Percentiles rank a stretch among this genome's conserved stretches.
phyloP scores from a whole-genome alignment of 2,113 vertebrate genomes.

The Sitta europaea region DNA sequence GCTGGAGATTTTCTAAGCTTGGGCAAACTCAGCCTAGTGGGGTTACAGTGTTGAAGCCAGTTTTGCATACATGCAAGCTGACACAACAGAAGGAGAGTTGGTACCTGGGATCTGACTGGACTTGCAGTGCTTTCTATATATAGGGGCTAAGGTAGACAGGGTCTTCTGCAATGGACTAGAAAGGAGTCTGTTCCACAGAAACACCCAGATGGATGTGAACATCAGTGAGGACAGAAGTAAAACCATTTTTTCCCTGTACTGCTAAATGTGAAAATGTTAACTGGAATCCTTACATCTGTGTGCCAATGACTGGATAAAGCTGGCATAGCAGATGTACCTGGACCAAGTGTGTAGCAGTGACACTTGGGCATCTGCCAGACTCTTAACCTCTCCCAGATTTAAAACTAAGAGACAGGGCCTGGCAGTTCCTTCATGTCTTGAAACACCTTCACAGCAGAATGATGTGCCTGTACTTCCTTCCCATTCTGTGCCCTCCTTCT shows the following conservation, averaged over 20 bases:
- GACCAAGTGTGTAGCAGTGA: not conserved
- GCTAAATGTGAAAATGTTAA: not conserved
- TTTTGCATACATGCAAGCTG: not conserved
- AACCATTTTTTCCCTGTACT: not conserved
- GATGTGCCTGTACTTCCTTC: not conserved
- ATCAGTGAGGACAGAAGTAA: not conserved
- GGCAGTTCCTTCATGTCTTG: not conserved
- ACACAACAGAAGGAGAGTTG: not conserved
- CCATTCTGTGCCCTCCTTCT: not conserved
- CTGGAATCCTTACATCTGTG: rapidly evolving
- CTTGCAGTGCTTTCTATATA: rapidly evolving
- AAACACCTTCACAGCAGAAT: not conserved
- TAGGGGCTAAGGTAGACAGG: not conserved
- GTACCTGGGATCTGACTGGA: not conserved
- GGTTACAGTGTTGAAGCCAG: not conserved
- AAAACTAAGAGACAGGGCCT: not conserved
- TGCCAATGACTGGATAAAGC: not conserved
- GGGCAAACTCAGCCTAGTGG: not conserved
- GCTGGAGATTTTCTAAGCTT: not conserved
- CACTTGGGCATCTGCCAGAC: not conserved
- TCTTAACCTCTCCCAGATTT: not conserved
- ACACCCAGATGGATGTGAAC: not conserved
- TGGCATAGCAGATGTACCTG: not conserved
- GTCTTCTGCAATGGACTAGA: not conserved
- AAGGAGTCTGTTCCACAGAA: not conserved